phyloP scores from a whole-genome alignment of 2,797 vertebrate species.

The Cirrhinus molitorella region DNA sequence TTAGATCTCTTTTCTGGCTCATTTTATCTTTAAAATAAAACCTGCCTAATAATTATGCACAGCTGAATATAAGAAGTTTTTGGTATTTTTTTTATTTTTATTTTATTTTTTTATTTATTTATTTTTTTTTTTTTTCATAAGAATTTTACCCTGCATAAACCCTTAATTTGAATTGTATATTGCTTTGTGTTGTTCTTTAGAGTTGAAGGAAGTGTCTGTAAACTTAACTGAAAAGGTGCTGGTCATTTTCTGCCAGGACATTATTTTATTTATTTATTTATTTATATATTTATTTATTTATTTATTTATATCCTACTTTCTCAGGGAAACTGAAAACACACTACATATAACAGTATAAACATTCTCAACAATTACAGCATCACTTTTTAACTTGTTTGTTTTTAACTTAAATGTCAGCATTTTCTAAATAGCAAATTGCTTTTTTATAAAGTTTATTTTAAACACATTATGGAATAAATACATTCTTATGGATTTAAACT shows the following conservation, averaged over 20 bases:
- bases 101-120: too few species aligned
- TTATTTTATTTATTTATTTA: neutral
- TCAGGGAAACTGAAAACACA: neutral
- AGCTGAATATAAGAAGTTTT: too few species aligned
- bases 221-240: neutral
- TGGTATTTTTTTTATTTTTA: too few species aligned
- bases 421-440: conserved; percentile 25
- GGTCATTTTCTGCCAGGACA: neutral
- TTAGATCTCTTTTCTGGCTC: too few species aligned
- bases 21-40: too few species aligned
- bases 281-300: neutral
- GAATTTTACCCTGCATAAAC: neutral
- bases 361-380: conserved; percentile 41
- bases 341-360: neutral
- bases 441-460: conserved; percentile 36
- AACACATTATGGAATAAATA: conserved; percentile 30
- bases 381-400: conserved; percentile 12
- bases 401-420: conserved; percentile 56
- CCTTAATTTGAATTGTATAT: neutral
- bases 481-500: neutral
- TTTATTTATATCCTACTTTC: neutral
- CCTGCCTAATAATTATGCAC: too few species aligned
- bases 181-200: neutral
- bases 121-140: neutral
- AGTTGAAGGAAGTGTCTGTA: neutral